Conservation (phyloP, 2,888 invertebrate species). For the Monochamus alternatus region DNA sequence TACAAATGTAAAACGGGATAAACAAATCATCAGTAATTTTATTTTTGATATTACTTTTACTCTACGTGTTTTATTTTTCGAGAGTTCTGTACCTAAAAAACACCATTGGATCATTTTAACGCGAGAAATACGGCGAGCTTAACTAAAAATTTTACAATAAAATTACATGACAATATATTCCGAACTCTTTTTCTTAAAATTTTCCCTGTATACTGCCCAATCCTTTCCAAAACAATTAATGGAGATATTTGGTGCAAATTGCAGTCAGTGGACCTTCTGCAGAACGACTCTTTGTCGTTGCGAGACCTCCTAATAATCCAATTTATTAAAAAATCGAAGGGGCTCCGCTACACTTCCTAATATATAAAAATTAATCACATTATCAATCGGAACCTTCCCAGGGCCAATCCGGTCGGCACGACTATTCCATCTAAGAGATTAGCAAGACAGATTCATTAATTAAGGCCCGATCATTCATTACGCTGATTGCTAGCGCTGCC, state of each 20-base stretch:
- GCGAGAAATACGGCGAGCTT: too few species aligned
- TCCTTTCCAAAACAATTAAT: too few species aligned
- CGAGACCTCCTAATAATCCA: slow-evolving; percentile 63
- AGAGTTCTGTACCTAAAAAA: too few species aligned
- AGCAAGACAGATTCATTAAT: slow-evolving; percentile 73
- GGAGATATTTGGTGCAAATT: background rate
- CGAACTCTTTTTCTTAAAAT: too few species aligned
- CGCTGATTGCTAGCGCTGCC: slow-evolving; percentile 66
- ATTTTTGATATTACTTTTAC: too few species aligned
- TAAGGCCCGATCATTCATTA: slow-evolving; percentile 72
- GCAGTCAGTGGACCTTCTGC: background rate
- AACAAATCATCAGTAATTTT: too few species aligned
- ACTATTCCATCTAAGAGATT: slow-evolving; percentile 72
- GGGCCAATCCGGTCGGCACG: slow-evolving; percentile 67
- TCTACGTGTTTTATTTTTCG: too few species aligned
- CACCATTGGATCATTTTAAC: too few species aligned
- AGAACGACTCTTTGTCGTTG: slow-evolving; percentile 58
- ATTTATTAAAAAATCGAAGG: slow-evolving; percentile 68
- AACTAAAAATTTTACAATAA: too few species aligned
- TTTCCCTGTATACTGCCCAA: too few species aligned
- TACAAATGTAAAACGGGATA: too few species aligned
- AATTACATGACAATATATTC: too few species aligned
- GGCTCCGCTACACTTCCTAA: slow-evolving; percentile 56
- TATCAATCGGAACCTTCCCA: slow-evolving; percentile 70
- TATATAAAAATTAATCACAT: slow-evolving; percentile 72